phyloP scores from a whole-genome alignment of 2,797 vertebrate species.

The Tympanoctomys barrerae region DNA sequence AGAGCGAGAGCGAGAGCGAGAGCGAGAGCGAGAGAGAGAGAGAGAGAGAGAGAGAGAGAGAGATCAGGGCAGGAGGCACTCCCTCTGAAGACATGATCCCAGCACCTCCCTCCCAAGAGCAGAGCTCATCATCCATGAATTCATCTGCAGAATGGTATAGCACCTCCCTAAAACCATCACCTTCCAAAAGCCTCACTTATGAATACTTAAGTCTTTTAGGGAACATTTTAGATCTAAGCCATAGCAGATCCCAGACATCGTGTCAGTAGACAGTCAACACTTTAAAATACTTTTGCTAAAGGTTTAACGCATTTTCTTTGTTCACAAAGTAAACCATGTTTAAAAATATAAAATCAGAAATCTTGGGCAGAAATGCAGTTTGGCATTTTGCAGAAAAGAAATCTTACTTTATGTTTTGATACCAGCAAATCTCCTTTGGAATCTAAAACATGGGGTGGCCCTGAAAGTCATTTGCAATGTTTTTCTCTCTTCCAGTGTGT shows the following conservation, averaged over 20 bases:
- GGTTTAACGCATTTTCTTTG: not conserved
- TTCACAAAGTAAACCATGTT: not conserved
- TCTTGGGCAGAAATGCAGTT: not conserved
- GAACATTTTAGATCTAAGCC: not conserved
- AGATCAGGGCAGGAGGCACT: not conserved
- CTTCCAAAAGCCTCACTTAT: not conserved
- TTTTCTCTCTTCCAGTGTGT: not conserved
- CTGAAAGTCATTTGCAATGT: not conserved
- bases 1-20: no score
- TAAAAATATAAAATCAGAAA: conserved; percentile 44
- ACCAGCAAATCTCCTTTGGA: not conserved
- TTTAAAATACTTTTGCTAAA: not conserved
- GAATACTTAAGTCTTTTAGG: no score
- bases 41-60: not conserved
- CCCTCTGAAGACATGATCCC: not conserved
- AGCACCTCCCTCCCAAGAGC: not conserved
- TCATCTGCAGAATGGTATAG: not conserved
- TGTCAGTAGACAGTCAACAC: not conserved
- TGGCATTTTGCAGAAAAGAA: not conserved
- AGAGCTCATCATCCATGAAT: not conserved
- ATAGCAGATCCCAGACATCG: no score
- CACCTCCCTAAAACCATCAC: not conserved
- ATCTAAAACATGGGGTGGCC: not conserved
- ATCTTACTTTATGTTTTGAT: not conserved
- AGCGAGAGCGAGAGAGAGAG: no score